A percentile compares a stretch with the other conserved stretches of the same genome.
These are phyloP conservation scores for Listronotus oregonensis DNA, from an alignment of 1,140 invertebrate genomes.

Conservation along the genomic window DNA sequence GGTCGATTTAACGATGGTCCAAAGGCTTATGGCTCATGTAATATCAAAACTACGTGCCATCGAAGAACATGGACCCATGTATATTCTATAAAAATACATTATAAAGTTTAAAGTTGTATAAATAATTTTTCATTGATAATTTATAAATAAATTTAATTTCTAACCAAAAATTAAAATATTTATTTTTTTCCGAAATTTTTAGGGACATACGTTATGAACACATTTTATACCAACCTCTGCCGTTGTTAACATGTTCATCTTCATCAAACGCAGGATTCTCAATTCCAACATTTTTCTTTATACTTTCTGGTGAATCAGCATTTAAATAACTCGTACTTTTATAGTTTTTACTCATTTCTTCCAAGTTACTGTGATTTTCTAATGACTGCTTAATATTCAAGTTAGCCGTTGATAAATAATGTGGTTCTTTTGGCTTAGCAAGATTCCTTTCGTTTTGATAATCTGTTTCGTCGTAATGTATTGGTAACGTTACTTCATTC, in stretches of 20 bases:
- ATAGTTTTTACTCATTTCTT: constrained; percentile 51
- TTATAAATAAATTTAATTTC: too few relatives aligned
- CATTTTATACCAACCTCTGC: constrained; percentile 14
- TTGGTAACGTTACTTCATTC: constrained; percentile 54
- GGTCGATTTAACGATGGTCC: too few relatives aligned
- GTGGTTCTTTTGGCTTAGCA: constrained; percentile 43
- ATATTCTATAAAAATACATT: too few relatives aligned
- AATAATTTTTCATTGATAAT: too few relatives aligned
- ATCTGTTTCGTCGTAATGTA: constrained; percentile 52
- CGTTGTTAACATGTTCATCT: constrained; percentile 33
- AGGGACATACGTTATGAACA: too few relatives aligned
- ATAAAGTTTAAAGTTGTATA: too few relatives aligned
- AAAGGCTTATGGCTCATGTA: too few relatives aligned
- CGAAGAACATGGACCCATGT: too few relatives aligned
- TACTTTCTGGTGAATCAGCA: constrained; percentile 37
- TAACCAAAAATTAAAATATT: too few relatives aligned
- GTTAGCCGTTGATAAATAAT: constrained; percentile 54
- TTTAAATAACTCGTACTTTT: constrained; percentile 49
- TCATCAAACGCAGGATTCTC: constrained; percentile 49
- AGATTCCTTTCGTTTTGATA: constrained; percentile 32
- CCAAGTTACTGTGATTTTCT: constrained; percentile 49
- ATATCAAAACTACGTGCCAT: too few relatives aligned
- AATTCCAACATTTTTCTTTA: constrained; percentile 35
- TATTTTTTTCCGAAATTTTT: too few relatives aligned
- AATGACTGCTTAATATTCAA: constrained; percentile 52